phyloP scores from a whole-genome alignment of 92 coral and sea anemone genomes.

The Epizoanthus scotinus region DNA sequence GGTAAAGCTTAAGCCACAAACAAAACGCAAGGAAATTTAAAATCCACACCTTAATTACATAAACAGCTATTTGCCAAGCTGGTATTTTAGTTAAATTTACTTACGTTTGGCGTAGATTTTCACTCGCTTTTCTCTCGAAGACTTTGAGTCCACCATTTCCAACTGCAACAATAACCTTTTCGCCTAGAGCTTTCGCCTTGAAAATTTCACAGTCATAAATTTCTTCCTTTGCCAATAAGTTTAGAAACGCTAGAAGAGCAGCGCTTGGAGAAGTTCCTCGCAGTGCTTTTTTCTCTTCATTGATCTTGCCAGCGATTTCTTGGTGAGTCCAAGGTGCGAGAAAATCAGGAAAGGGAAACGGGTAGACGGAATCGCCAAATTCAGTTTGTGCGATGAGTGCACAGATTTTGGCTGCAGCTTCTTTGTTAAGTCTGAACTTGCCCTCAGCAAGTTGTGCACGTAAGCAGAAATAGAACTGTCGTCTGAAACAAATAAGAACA shows the following conservation, averaged over 20 bases:
- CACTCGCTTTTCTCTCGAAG: conserved; percentile 76
- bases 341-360: conserved; percentile 56
- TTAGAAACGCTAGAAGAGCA: conserved; percentile 81
- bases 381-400: conserved; percentile 91
- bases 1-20: conserved; percentile 2
- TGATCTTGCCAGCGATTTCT: conserved; percentile 69
- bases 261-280: conserved; percentile 71
- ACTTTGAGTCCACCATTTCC: conserved; percentile 87
- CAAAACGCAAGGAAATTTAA: not conserved
- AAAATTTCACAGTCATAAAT: conserved; percentile 90
- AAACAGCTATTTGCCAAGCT: not conserved
- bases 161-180: conserved; percentile 86
- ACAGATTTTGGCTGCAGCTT: conserved; percentile 76
- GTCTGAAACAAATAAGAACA: conserved; percentile 60
- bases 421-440: conserved; percentile 74
- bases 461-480: conserved; percentile 89
- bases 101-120: conserved; percentile 88
- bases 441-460: conserved; percentile 81
- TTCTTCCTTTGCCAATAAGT: conserved; percentile 83
- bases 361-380: conserved; percentile 65
- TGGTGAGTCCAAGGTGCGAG: conserved; percentile 69
- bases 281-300: conserved; percentile 65
- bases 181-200: conserved; percentile 89
- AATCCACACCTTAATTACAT: not conserved
- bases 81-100: conserved; percentile 34